Conservation (phyloP, 2,113 vertebrate genomes). For the Heloderma charlesbogerti region DNA sequence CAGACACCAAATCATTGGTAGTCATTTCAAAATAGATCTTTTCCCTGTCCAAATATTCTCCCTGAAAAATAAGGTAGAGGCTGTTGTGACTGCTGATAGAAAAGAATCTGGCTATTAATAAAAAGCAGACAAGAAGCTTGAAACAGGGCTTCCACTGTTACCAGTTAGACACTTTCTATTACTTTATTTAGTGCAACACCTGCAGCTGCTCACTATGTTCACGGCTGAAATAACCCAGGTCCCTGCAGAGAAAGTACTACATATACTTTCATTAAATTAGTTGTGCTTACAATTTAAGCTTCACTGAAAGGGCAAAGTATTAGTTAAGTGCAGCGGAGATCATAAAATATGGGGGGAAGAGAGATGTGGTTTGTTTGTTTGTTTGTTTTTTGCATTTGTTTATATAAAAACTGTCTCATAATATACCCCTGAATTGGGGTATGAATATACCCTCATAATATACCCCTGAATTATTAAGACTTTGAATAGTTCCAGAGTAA, state of each 20-base stretch:
- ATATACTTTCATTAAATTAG: slow-evolving; percentile 78
- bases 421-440: slow-evolving; percentile 61
- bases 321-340: slow-evolving; percentile 64
- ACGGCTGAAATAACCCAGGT: slow-evolving; percentile 84
- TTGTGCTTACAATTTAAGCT: slow-evolving; percentile 76
- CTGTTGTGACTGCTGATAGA: slow-evolving; percentile 81
- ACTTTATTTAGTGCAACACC: slow-evolving; percentile 87
- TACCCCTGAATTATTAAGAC: slow-evolving; percentile 46
- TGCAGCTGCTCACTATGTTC: slow-evolving; percentile 81
- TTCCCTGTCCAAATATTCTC: slow-evolving; percentile 83
- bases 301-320: slow-evolving; percentile 55
- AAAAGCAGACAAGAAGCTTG: slow-evolving; percentile 84
- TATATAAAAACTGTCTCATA: slow-evolving; percentile 61
- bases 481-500: slow-evolving; percentile 14
- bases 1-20: slow-evolving; percentile 79
- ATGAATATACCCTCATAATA: too few species aligned
- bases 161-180: slow-evolving; percentile 85
- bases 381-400: slow-evolving; percentile 46
- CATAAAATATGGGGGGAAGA: slow-evolving; percentile 35
- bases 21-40: slow-evolving; percentile 82
- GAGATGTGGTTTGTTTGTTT: not conserved
- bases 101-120: slow-evolving; percentile 87
- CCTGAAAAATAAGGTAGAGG: slow-evolving; percentile 80
- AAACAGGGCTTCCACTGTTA: slow-evolving; percentile 85
- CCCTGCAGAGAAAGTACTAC: slow-evolving; percentile 68